Evolutionary conservation across 2,797 vertebrate genomes (phyloP), one percentile per base, ranked within the genome.

Genomic region (Oreochromis grahami): DNA sequence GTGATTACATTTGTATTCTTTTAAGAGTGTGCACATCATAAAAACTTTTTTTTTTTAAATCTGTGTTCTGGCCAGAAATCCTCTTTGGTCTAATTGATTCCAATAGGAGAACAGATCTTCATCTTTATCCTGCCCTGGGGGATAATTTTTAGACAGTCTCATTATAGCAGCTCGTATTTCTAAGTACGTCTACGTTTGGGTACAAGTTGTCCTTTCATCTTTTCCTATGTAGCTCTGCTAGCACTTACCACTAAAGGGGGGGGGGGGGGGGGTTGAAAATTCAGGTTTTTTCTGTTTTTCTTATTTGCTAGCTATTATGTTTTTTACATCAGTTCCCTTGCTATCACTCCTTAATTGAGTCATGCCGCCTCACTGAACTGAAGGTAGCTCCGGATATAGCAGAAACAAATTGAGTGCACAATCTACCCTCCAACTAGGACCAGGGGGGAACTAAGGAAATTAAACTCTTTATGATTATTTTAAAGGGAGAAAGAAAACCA

Each of bases 101-200:
- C 80, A 86, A 53, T 81, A 83, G 60, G 48, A 88, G 82, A 88
- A 76, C 82, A 77, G 68, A 92, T 90, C 58, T 87, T 92, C 92
- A 86, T 94, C 56, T 90, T 91, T 88, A 89, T 92, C 81, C 81
- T 79, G 84, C 86, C 91, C 82, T 87, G 80, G 80, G 91, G 93
- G 87, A 88, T 90, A 15, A 88, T 93, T 90, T 91, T 92, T 80
- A 87, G 86, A 90, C 86, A 92, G 86, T 91, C 87, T 90, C 86
- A 93, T 93, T 94, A 93, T 78, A 81, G 82, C 21, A n/a, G 84
- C 78, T 93, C 86, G 86, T 88, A 87, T 92, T 91, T 88, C 86
- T 24, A 78, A 84, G 81, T 84, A 88, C 6, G 76, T 52, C 48
- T 65, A 43, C 52, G 83, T 91, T 85, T 9, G 50, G 85, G 56